phyloP scores from a whole-genome alignment of 2,797 vertebrate genomes.

The Cetoscarus ocellatus region DNA sequence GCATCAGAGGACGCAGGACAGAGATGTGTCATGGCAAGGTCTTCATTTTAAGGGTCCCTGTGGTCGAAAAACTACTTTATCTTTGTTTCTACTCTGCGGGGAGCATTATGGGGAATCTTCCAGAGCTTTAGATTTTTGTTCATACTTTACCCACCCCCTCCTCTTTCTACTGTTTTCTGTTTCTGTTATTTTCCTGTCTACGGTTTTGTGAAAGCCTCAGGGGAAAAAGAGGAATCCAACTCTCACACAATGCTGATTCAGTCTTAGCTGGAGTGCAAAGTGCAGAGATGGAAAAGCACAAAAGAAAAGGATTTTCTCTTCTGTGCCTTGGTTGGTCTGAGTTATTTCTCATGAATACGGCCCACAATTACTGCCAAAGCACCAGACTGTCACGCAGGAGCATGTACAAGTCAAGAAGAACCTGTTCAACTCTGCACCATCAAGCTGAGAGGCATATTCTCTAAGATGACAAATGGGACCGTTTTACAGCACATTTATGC shows the following conservation, averaged over 20 bases:
- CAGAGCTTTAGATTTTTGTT: conserved; percentile 51
- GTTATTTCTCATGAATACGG: conserved; percentile 12
- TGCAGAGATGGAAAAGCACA: not conserved
- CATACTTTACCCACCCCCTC: not conserved
- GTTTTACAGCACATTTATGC: conserved; percentile 9
- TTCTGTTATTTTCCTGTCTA: conserved; percentile 32
- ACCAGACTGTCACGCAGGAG: not conserved
- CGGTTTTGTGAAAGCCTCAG: conserved; percentile 35
- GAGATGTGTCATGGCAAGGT: conserved; percentile 31
- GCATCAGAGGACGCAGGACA: conserved; percentile 56
- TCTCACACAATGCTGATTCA: conserved; percentile 41
- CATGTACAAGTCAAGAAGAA: not conserved
- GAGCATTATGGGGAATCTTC: conserved; percentile 60
- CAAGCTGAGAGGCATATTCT: conserved; percentile 2
- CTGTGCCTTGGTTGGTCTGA: conserved; percentile 13
- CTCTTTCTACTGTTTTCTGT: conserved; percentile 14
- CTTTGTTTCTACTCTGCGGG: conserved; percentile 65
- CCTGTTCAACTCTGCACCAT: conserved; percentile 14
- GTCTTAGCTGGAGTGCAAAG: conserved; percentile 27
- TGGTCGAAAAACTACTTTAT: conserved; percentile 65
- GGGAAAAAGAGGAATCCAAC: conserved; percentile 9
- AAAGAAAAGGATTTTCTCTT: conserved; percentile 28
- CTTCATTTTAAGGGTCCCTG: conserved; percentile 31
- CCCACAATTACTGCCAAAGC: conserved; percentile 8
- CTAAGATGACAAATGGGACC: not conserved